Evolutionary conservation across 2,797 vertebrate species (phyloP).

Genomic region (Ficedula albicollis): DNA sequence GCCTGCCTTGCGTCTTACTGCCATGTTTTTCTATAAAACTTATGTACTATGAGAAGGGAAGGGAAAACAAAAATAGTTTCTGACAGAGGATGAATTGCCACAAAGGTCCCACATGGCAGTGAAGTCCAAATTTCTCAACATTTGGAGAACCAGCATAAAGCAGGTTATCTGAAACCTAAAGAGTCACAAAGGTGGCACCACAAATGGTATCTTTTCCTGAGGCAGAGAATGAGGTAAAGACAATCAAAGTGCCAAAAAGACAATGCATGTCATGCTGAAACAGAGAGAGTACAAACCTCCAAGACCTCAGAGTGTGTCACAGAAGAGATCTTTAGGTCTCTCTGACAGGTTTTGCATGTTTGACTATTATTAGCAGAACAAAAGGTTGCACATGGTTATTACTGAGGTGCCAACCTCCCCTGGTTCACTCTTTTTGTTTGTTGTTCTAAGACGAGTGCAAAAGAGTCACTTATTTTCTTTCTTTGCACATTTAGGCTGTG

Average conservation of each 20-base stretch:
- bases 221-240: conserved; percentile 50
- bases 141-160: conserved; percentile 26
- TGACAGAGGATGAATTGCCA: background rate
- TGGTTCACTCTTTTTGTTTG: conserved; percentile 16
- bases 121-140: conserved; percentile 47
- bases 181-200: conserved; percentile 47
- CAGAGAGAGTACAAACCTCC: conserved; percentile 54
- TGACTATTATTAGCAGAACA: conserved; percentile 54
- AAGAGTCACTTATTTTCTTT: background rate
- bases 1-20: background rate
- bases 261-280: conserved; percentile 58
- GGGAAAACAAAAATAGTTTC: background rate
- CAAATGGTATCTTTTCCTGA: conserved; percentile 61
- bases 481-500: background rate
- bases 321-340: conserved; percentile 55
- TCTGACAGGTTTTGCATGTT: conserved; percentile 60
- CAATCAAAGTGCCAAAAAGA: conserved; percentile 55
- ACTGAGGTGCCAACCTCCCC: background rate
- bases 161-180: conserved; percentile 58
- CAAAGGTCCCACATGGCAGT: background rate
- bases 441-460: background rate
- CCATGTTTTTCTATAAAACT: conserved; percentile 1
- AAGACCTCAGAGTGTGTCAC: conserved; percentile 37
- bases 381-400: conserved; percentile 34
- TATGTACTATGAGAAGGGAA: background rate